Percentiles rank a stretch among this genome's conserved stretches.
Conservation (phyloP, 1,140 invertebrate genomes). For the Trachelipus rathkii region DNA sequence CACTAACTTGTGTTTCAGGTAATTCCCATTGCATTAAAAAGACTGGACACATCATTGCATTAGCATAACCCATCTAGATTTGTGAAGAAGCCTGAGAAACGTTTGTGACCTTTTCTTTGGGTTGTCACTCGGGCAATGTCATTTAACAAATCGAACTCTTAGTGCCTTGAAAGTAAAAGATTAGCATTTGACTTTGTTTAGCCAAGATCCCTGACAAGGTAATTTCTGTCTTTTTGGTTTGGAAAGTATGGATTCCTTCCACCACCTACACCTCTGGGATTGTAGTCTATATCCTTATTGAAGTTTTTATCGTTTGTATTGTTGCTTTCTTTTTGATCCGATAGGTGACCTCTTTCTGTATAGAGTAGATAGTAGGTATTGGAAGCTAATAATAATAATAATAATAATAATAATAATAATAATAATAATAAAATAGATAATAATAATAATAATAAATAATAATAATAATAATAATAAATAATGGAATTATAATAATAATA, state of each 20-base stretch:
- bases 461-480: no score
- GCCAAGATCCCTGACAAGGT: conserved; percentile 36
- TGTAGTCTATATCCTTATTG: neutral
- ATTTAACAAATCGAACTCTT: conserved; percentile 23
- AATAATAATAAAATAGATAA: no score
- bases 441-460: no score
- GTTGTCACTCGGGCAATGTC: conserved; percentile 19
- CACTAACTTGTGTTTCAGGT: no score
- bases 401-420: no score
- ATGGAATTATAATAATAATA: no score
- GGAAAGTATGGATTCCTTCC: conserved; percentile 41
- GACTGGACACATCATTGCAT: conserved; percentile 42
- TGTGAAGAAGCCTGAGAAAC: conserved; percentile 35
- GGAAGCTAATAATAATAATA: no score
- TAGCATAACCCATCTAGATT: conserved; percentile 46
- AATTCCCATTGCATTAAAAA: conserved; percentile 47
- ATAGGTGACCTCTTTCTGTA: neutral
- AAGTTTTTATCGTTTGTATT: conserved; percentile 21
- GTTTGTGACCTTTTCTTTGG: conserved; percentile 34
- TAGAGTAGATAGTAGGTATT: conserved; percentile 50
- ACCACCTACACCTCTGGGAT: conserved; percentile 25
- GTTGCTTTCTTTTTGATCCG: conserved; percentile 1
- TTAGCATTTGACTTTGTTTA: conserved; percentile 35
- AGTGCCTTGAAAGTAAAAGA: conserved; percentile 26
- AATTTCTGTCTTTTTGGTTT: conserved; percentile 34